Conservation (phyloP, 2,888 invertebrate genomes). For the Spicauda simplicius region DNA sequence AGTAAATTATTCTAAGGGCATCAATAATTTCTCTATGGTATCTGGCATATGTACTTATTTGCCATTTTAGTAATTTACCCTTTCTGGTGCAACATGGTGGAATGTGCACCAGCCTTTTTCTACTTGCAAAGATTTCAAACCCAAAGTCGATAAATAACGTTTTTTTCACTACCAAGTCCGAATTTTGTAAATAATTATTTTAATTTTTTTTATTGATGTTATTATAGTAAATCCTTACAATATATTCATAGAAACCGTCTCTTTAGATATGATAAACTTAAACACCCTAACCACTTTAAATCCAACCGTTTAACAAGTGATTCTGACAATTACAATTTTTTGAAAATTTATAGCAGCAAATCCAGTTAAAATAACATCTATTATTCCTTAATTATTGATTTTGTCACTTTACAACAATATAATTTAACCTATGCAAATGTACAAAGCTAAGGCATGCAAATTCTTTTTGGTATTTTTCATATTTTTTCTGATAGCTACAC, state of each 20-base stretch:
- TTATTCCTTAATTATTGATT: constrained; percentile 17
- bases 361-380: constrained; percentile 1
- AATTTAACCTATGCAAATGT: background rate
- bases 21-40: too few relatives aligned
- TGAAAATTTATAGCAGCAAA: background rate
- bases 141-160: too few relatives aligned
- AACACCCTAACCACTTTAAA: background rate
- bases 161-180: too few relatives aligned
- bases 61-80: too few relatives aligned
- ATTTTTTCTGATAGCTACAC: constrained; percentile 19
- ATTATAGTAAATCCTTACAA: background rate
- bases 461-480: constrained; percentile 27
- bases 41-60: too few relatives aligned
- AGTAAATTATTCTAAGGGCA: too few relatives aligned
- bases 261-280: background rate
- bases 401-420: constrained; percentile 13
- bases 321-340: background rate
- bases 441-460: constrained; percentile 24
- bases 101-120: too few relatives aligned
- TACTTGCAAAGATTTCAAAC: too few relatives aligned
- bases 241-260: background rate
- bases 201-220: background rate
- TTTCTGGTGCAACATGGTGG: too few relatives aligned
- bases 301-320: background rate
- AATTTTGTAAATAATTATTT: too few relatives aligned